Evolutionary conservation across 2,113 vertebrate genomes (phyloP), one percentile per base, ranked within the genome.

Genomic region (Caranx ignobilis): DNA sequence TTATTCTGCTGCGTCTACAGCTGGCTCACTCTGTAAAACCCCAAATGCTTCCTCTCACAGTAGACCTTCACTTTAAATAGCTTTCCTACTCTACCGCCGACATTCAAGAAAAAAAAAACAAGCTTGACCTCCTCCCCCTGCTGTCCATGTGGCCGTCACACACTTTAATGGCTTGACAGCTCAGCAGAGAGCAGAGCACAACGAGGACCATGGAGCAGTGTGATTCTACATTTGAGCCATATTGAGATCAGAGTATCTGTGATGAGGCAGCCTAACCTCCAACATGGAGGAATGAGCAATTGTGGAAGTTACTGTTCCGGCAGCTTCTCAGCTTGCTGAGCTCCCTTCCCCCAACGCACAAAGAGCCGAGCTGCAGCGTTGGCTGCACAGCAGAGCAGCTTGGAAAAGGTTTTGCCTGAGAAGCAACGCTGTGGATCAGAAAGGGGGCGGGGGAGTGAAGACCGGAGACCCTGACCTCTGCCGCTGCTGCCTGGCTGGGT

Each of bases 281-380:
- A 87, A 85, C 52, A 82, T 74, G 81, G 78, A 84, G 75, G 75
- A 34, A n/a, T 21, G 5, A 73, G 57, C 79, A 55, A 67, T 26
- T 21, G 66, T 60, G 72, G 79, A 87, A 76, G 75, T 75, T 65
- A 54, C 66, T 70, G 62, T 64, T 79, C 54, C 13, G 21, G 61
- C 71, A 72, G 84, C 43, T 75, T 71, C 65, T n/a, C 72, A 11
- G 62, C 66, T 77, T 57, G 66, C 82, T 59, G 61, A 35, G 73
- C 67, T 77, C 67, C 85, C 83, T 62, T 73, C 69, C 82, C 82
- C 85, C 78, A 59, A 37, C 73, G 79, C 85, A 90, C 83, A 87
- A 89, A 87, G 83, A 84, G 75, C 85, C 5, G 79, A 50, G 76
- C 66, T 41, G 62, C 77, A 34, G 77, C 37, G 5, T 59, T 60